Percentiles rank a stretch among this genome's conserved stretches.
These are phyloP conservation scores for Sycophila sp. DNA, from an alignment of 1,140 invertebrate genomes.

Conservation along the genomic window DNA sequence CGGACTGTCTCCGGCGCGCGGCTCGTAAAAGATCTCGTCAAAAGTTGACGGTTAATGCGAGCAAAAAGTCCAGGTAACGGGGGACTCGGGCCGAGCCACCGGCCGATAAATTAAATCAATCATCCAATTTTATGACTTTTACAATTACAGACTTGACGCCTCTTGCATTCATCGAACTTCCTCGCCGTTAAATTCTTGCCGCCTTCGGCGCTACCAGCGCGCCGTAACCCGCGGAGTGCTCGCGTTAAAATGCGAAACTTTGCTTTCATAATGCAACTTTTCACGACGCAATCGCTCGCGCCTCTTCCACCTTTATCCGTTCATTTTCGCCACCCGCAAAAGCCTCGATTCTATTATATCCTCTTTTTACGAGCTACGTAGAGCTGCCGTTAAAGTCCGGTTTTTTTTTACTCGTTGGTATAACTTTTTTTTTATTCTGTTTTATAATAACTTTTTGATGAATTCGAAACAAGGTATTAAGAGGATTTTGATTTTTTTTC, in stretches of 20 bases:
- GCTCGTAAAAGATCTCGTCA: too few species aligned
- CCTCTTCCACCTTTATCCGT: background rate
- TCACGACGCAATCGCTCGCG: conserved; percentile 1
- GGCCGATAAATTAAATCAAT: conserved; percentile 20
- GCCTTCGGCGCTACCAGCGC: background rate
- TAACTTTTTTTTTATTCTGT: too few species aligned
- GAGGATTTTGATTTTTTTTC: too few species aligned
- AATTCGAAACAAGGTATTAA: too few species aligned
- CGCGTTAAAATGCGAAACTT: conserved; percentile 26
- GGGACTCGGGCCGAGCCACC: background rate
- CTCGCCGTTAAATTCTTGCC: conserved; percentile 1
- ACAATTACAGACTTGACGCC: conserved; percentile 20
- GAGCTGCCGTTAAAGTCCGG: too few species aligned
- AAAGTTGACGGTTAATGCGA: too few species aligned
- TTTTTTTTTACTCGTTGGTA: too few species aligned
- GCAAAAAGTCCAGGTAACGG: too few species aligned
- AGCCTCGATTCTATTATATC: too few species aligned
- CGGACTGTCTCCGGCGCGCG: too few species aligned
- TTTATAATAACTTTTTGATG: too few species aligned
- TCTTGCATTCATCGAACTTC: conserved; percentile 6
- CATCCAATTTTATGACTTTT: conserved; percentile 17
- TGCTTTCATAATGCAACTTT: conserved; percentile 30
- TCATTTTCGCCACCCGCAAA: conserved; percentile 7
- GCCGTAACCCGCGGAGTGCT: background rate
- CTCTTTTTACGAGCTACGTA: too few species aligned